Evolutionary conservation across 2,113 vertebrate species (phyloP).

Genomic region (Xiphophorus hellerii): DNA sequence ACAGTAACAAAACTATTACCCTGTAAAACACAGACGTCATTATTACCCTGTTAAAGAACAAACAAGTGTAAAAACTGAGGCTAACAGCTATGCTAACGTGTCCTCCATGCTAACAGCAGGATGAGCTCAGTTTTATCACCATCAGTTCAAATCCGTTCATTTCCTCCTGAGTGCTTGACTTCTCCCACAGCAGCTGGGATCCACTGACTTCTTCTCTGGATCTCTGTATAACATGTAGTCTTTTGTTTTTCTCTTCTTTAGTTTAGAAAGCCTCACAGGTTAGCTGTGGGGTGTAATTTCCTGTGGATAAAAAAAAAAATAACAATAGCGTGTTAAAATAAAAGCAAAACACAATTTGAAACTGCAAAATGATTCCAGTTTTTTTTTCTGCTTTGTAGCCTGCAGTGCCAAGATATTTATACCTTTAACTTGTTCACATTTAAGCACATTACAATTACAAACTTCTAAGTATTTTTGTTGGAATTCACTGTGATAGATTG

Average conservation of each 20-base stretch:
- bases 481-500: too few relatives aligned
- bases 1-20: slow-evolving; percentile 34
- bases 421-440: neutral
- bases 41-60: slow-evolving; percentile 33
- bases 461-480: neutral
- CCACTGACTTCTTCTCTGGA: slow-evolving; percentile 14
- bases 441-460: neutral
- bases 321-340: rapidly evolving
- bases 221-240: neutral
- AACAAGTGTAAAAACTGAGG: neutral
- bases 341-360: neutral
- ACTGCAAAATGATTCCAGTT: neutral
- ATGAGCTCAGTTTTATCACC: slow-evolving; percentile 2
- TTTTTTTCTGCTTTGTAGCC: neutral
- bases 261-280: slow-evolving; percentile 49
- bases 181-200: slow-evolving; percentile 10
- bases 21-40: slow-evolving; percentile 48
- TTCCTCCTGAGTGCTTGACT: slow-evolving; percentile 2
- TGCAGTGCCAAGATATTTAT: neutral
- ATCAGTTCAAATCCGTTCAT: neutral
- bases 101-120: too few relatives aligned
- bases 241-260: neutral
- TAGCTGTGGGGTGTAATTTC: slow-evolving; percentile 53
- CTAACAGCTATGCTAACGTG: neutral
- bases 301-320: slow-evolving; percentile 43